Base-by-base conservation (phyloP, 1,140 invertebrate genomes). In the Cheumatopsyche charites region DNA sequence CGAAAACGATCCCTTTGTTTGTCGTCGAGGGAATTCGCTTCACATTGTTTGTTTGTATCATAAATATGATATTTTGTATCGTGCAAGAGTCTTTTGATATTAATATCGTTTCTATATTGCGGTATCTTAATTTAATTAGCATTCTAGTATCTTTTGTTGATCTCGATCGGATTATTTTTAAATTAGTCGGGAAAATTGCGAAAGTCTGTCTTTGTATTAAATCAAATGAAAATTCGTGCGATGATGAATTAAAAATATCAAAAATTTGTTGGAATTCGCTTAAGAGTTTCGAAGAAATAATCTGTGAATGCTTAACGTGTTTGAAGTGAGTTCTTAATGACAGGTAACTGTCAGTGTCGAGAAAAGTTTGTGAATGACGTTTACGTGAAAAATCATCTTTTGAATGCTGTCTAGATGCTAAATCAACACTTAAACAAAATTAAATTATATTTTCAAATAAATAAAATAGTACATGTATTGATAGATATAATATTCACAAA, bases 301-400 rank as follows among this genome's bases (percentile, higher is more conserved):
- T 63, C 55, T 47, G 66, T 17, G 55, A 67, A 73, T 73, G 73
- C 72, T 73, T 75, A 41, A 67, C 62, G 67, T 49, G 29, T 26
- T 25, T 25, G 23, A 17, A 58, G 65, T 49, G 71, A 68, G 71
- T 49, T 42, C 49, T 55, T 73, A 73, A 71, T 73, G 74, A 75
- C 74, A 75, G 74, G 71, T 75, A 70, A 73, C 74, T 73, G 74
- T 75, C 74, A 62, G 63, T 71, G 71, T n/a, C 1, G 45, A 43
- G 45, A 43, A 21, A 21, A 25, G 5, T 63, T 26, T 13, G 63
- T 62, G 23, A 42, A 58, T 17, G 45, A 21, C 70, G 45, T 25
- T 42, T 49, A 66, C 66, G 63, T 75, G 74, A 75, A 73, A 71
- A 73, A 75, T 75, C 71, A 41, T 45, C 25, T 21, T 62, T 70